Evolutionary conservation across 2,888 invertebrate species (phyloP), one percentile per base, ranked within the genome.

Genomic region (Noctua janthe): DNA sequence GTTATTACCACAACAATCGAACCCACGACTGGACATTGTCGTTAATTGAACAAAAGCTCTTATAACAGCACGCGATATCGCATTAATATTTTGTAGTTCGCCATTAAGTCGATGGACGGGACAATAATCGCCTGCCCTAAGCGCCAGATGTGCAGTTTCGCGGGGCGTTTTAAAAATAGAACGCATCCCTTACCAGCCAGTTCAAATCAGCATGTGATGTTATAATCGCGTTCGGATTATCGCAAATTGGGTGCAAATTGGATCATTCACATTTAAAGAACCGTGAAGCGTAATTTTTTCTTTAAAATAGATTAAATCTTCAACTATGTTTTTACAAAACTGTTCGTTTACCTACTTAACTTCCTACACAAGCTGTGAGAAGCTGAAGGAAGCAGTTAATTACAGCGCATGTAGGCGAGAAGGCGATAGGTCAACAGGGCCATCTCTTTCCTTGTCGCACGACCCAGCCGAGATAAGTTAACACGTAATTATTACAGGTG

Each of bases 161-260:
- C 76, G 74, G 86, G 86, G 17, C 20, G 51, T 74, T 85, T 86
- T 77, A 86, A 88, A 86, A 86, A 88, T 82, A 86, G 88, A 86
- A 82, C 56, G 70, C 88, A 72, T 74, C 74, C 76, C 86, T 69
- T 74, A 49, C 29, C 70, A 56, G 73, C 76, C 62, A 15, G 62
- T 66, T 35, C 56, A 35, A 64, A 64, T 64, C 64, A 69, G 66
- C 69, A 80, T 84, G 69, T 86, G n/a, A 73, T 64, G 75, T 59
- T 49, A 39, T 76, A 71, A 76, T 82, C 74, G 74, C 76, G 70
- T 76, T 77, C 74, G 76, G 67, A 86, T 82, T 88, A 82, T 71
- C 43, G 71, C n/a, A 29, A 85, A 84, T 85, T 71, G 83, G 23
- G 70, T 66, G 56, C 54, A 20, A 74, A 69, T 70, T 54, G 39